Base-by-base conservation (phyloP, 2,113 vertebrate species). In the Ceyx melanurus region DNA sequence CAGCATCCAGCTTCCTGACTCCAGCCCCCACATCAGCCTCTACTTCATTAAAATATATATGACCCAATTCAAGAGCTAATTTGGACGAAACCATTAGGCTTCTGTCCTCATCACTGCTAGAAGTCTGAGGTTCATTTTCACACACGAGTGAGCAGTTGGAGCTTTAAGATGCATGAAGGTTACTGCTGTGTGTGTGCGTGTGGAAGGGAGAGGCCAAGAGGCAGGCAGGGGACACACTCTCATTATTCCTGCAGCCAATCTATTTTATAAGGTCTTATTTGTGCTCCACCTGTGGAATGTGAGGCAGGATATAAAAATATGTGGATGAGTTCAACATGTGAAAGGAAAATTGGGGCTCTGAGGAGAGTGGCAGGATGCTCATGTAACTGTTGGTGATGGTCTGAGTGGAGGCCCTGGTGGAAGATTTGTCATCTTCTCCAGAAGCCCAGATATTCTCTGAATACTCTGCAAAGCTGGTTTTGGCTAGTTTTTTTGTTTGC, bases 91-190 rank as follows among this genome's bases (percentile, higher is more conserved):
- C 87, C 82, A 91, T 96, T 96, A 93, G 84, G 85, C 73, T 97
- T 89, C 74, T 86, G 74, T 91, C 93, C 71, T 95, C 88, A 76
- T 95, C 77, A 53, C 61, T 60, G 56, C 70, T 82, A 46, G 84
- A 94, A 94, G 35, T 82, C 43, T 92, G 92, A 93, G 46, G 84
- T 91, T 94, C 68, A 92, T 96, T 96, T 96, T 95, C 87, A 96
- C 91, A 92, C 82, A 91, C 1, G 87, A 93, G 66, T 84, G 87
- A 93, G 82, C 94, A 83, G 90, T 78, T 94, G 79, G 79, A 88
- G 77, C 86, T 90, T 97, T 93, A 92, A 95, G 92, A 92, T 90
- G 82, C 91, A 91, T 92, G 93, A 97, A 96, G 94, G 95, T 97
- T 95, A 85, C 86, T 92, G 68, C 84, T 77, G 25, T 74, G 64